phyloP scores from a whole-genome alignment of 2,888 invertebrate genomes.

The Phyllotreta cruciferae region DNA sequence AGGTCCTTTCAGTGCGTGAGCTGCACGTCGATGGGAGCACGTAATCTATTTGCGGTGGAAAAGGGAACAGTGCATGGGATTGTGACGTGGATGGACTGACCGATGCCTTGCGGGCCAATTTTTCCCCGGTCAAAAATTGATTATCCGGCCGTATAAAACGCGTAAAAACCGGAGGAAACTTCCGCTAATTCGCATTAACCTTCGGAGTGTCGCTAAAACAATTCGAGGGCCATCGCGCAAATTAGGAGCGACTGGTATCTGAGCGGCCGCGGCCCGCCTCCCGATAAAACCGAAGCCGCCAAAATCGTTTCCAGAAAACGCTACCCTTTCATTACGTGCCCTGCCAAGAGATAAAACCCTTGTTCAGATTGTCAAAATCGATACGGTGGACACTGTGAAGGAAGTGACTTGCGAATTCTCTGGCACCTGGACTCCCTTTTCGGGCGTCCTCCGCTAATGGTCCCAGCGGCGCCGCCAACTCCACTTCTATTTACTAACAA shows the following conservation, averaged over 20 bases:
- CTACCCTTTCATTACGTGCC: slow-evolving; percentile 30
- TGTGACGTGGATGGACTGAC: slow-evolving; percentile 27
- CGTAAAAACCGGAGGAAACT: too few species aligned
- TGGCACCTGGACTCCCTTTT: slow-evolving; percentile 47
- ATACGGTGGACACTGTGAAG: slow-evolving; percentile 41
- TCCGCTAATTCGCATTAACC: not conserved
- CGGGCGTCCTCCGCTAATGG: slow-evolving; percentile 7
- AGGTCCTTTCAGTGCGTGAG: slow-evolving; percentile 20
- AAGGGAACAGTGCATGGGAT: slow-evolving; percentile 19
- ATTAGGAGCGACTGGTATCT: slow-evolving; percentile 11
- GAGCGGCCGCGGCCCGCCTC: not conserved
- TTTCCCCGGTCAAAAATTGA: too few species aligned
- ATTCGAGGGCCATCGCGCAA: slow-evolving; percentile 15
- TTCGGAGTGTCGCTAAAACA: slow-evolving; percentile 7
- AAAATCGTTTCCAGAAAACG: slow-evolving; percentile 23
- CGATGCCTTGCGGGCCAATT: slow-evolving; percentile 1
- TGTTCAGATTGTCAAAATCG: slow-evolving; percentile 39
- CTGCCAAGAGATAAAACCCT: slow-evolving; percentile 29
- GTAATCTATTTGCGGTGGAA: slow-evolving; percentile 60
- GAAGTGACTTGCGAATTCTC: slow-evolving; percentile 51
- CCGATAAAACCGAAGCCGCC: slow-evolving; percentile 19
- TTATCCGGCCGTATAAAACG: too few species aligned
- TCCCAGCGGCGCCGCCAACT: not conserved
- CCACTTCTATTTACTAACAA: too few species aligned
- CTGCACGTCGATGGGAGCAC: slow-evolving; percentile 54